Base-by-base conservation (phyloP, 2,113 vertebrate genomes). In the Thinocorus orbignyianus region DNA sequence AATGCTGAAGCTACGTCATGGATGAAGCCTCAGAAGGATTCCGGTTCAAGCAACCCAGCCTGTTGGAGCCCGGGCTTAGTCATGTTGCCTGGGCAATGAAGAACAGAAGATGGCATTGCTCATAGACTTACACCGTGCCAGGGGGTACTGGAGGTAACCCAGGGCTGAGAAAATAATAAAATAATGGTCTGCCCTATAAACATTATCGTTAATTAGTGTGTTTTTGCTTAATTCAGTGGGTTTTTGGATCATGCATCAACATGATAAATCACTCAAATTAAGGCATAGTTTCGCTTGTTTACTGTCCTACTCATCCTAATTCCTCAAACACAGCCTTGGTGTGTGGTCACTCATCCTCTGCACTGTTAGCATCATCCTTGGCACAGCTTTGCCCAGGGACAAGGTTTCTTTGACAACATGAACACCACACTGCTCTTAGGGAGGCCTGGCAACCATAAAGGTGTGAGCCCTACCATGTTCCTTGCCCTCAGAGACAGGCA, bases 1-100 rank as follows among this genome's bases (percentile, higher is more conserved):
- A 80, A 39, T 69, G 88, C 74, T 72, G 79, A 44, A 78, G 78
- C 58, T 81, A 54, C 46, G 58, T 68, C 76, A 58, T 3, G 57
- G 72, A 92, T 80, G 65, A 62, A 95, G 88, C n/a, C 68, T 87
- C 66, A n/a, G 94, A 96, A 94, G 28, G 58, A 81, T 57, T 71
- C 16, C 2, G 5, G 35, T 96, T 90, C 93, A 86, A 94, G 88
- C 46, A 64, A 49, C 87, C 42, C 66, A 23, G 39, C 2, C 41
- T 73, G 39, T 22, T 86, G 13, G 18, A 52, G 46, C 16, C 37
- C 65, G 74, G 71, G 33, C 55, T 73, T 68, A 60, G 71, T 26
- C 61, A 15, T 39, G 19, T 18, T 51, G 55, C 54, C 42, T 18
- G 39, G 24, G 41, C 30, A 13, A 41, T 31, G 72, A 41, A 37